These are phyloP conservation scores for Scaptomyza tumidula DNA, from an alignment of 2,888 invertebrate species.

Conservation along the genomic window DNA sequence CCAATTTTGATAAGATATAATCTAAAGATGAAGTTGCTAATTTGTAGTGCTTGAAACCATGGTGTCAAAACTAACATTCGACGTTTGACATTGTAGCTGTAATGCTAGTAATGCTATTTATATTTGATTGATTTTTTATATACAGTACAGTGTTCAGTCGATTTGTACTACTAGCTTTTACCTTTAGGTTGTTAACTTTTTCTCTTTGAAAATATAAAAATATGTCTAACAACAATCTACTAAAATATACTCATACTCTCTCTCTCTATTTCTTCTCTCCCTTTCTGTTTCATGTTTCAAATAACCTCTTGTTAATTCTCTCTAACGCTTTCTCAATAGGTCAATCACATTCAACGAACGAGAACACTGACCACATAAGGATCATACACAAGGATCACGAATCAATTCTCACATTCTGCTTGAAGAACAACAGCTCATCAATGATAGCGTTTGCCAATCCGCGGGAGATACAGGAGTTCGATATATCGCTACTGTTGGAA, in stretches of 20 bases:
- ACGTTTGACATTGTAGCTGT: slow-evolving; percentile 11
- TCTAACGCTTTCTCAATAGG: slow-evolving; percentile 35
- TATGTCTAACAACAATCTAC: no score
- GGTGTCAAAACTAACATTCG: slow-evolving; percentile 3
- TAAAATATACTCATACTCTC: not conserved
- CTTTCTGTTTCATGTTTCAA: slow-evolving; percentile 2
- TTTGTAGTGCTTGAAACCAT: slow-evolving; percentile 16
- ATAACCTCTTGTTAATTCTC: not conserved
- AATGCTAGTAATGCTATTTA: no score
- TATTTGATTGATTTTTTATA: not conserved
- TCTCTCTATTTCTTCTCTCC: not conserved
- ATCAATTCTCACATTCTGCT: slow-evolving; percentile 97
- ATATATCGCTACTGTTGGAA: slow-evolving; percentile 95
- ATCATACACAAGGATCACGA: slow-evolving; percentile 99
- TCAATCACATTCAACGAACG: slow-evolving; percentile 71
- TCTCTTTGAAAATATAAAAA: no score
- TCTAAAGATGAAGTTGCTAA: slow-evolving; percentile 20
- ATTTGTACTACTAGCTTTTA: not conserved
- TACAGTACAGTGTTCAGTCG: slow-evolving; percentile 1
- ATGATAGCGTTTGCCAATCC: slow-evolving; percentile 96
- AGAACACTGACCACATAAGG: slow-evolving; percentile 91
- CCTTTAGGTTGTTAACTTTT: no score
- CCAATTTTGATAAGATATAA: slow-evolving; percentile 32
- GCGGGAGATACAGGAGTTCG: slow-evolving; percentile 98
- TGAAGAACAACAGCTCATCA: slow-evolving; percentile 95